phyloP scores from a whole-genome alignment of 2,113 vertebrate species.

The Salvelinus namaycush region DNA sequence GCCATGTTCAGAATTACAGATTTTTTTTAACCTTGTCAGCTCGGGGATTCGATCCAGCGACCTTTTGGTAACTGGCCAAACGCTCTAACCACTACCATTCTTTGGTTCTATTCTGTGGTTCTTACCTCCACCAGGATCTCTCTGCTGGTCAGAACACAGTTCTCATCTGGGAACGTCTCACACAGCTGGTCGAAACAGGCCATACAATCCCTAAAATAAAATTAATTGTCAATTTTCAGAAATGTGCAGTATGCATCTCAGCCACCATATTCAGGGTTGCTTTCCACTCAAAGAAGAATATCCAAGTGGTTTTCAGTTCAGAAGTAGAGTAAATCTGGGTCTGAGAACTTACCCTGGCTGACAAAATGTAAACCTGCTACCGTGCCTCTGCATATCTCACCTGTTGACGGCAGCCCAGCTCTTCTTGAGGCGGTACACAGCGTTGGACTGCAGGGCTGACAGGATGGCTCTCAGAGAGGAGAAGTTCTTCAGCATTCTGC shows the following conservation, averaged over 20 bases:
- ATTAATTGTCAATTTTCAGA: not conserved
- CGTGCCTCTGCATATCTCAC: slow-evolving; percentile 54
- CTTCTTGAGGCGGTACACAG: slow-evolving; percentile 85
- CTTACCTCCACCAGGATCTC: slow-evolving; percentile 81
- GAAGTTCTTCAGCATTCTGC: slow-evolving; percentile 82
- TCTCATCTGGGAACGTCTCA: slow-evolving; percentile 85
- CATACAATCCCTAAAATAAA: slow-evolving; percentile 74
- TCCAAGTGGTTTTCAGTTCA: too few relatives aligned
- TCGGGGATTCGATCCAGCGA: too few relatives aligned
- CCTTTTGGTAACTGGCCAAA: too few relatives aligned
- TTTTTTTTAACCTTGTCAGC: too few relatives aligned
- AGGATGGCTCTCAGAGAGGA: slow-evolving; percentile 85
- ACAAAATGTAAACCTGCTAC: not conserved
- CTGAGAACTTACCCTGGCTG: not conserved
- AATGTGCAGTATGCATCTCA: not conserved
- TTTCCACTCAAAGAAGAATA: too few relatives aligned
- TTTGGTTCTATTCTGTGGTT: not conserved
- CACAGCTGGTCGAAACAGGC: slow-evolving; percentile 79
- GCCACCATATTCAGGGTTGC: too few relatives aligned
- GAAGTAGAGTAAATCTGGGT: too few relatives aligned
- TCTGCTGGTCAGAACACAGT: slow-evolving; percentile 81
- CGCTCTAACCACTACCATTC: too few relatives aligned
- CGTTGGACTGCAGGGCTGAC: slow-evolving; percentile 86
- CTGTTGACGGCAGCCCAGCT: slow-evolving; percentile 83
- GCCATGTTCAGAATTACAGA: too few relatives aligned